A percentile compares a stretch with the other conserved stretches of the same genome.
These are phyloP conservation scores for Telmatochromis brachygnathus DNA, from an alignment of 2,113 vertebrate species.

Conservation along the genomic window DNA sequence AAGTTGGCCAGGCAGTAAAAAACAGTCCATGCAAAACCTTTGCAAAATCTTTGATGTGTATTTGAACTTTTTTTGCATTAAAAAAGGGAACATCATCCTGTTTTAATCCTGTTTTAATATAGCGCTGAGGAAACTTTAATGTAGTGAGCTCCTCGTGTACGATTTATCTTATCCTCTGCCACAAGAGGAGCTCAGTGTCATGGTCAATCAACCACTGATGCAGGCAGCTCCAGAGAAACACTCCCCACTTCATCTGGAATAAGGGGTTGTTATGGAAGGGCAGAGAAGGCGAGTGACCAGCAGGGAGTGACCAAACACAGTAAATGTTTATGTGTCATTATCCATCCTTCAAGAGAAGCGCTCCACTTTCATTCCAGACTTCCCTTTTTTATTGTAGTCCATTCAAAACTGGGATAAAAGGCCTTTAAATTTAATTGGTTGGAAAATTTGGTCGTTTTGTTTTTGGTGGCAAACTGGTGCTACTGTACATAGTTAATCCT, in stretches of 20 bases:
- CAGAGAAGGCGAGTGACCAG: constrained; percentile 34
- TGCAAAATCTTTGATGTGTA: neutral
- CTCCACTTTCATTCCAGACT: constrained; percentile 20
- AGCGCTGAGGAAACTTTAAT: neutral
- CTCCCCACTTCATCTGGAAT: constrained; percentile 18
- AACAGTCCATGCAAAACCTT: neutral
- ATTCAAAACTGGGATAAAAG: constrained; percentile 30
- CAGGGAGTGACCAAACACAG: constrained; percentile 44
- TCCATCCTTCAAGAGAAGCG: constrained; percentile 37
- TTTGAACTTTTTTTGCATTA: neutral
- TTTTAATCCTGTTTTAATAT: neutral
- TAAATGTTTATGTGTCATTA: constrained; percentile 69
- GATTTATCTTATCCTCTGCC: neutral
- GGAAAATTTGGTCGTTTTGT: constrained; percentile 69
- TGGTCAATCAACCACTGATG: constrained; percentile 41
- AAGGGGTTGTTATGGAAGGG: constrained; percentile 10
- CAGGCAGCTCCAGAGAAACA: constrained; percentile 4
- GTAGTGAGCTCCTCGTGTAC: neutral
- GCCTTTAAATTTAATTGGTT: constrained; percentile 74
- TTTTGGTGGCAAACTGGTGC: constrained; percentile 37
- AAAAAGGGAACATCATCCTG: neutral
- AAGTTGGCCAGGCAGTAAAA: neutral
- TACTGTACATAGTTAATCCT: constrained; percentile 47
- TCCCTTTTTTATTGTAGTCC: constrained; percentile 38
- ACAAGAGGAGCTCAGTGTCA: constrained; percentile 19